phyloP scores from a whole-genome alignment of 2,797 vertebrate species.

The Steatocranus sp. region DNA sequence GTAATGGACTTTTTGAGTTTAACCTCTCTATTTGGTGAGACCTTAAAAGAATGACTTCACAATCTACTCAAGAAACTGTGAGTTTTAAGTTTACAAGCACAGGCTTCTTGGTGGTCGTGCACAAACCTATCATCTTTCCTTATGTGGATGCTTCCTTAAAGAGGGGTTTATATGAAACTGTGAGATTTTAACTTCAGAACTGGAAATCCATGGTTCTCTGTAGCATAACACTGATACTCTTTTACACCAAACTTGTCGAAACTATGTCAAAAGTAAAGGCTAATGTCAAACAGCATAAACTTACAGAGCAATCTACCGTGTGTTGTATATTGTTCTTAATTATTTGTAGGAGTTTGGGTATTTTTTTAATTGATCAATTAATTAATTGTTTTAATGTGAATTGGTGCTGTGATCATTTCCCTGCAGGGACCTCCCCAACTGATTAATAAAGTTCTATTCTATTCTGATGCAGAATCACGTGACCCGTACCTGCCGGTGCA shows the following conservation, averaged over 20 bases:
- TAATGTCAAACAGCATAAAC: not conserved
- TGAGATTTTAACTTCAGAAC: not conserved
- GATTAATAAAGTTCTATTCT: not conserved
- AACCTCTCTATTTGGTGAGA: not conserved
- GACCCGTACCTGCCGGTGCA: rapidly evolving
- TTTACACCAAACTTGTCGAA: not conserved
- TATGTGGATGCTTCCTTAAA: not conserved
- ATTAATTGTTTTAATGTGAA: not conserved
- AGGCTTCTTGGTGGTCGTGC: not conserved
- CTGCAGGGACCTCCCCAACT: not conserved
- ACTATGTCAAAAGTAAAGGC: not conserved
- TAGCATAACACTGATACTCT: not conserved
- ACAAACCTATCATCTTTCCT: not conserved
- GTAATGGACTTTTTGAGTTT: not conserved
- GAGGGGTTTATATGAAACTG: not conserved
- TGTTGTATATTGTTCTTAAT: not conserved
- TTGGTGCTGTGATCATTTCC: not conserved
- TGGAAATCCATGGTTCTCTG: rapidly evolving
- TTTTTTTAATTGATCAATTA: not conserved
- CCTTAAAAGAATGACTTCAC: not conserved
- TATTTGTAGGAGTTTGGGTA: not conserved
- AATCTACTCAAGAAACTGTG: rapidly evolving
- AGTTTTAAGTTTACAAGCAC: not conserved
- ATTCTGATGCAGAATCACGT: not conserved
- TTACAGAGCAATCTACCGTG: not conserved